Evolutionary conservation across 2,888 invertebrate genomes (phyloP), one percentile per base, ranked within the genome.

Genomic region (Callyntrura sp.): DNA sequence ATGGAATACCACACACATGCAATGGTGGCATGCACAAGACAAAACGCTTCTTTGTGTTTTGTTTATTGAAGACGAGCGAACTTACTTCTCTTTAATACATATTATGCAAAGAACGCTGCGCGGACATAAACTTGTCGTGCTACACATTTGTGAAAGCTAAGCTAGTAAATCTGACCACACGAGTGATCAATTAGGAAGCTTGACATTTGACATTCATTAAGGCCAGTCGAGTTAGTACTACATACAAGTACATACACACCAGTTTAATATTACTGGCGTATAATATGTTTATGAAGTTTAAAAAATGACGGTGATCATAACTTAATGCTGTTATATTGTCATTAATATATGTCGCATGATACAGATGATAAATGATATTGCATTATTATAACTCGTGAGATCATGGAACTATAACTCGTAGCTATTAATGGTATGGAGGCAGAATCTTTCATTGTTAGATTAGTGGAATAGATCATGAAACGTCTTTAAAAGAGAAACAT

Each of bases 101-200:
- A n/a, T n/a, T n/a, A n/a, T n/a, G n/a, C n/a, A n/a, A n/a, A n/a
- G n/a, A 62, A 25, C 62, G 35, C 35, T 68, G 1, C 68, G n/a
- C n/a, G n/a, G n/a, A n/a, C n/a, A n/a, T n/a, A n/a, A n/a, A n/a
- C n/a, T n/a, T n/a, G n/a, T n/a, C n/a, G n/a, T n/a, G n/a, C n/a
- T 9, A 11, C 70, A 70, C 43, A 70, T 70, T 20, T 70, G 25
- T n/a, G 62, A 70, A 45, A 43, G 17, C 65, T 12, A 70, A 70
- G 25, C 12, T 28, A 45, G 35, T 43, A 70, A 70, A 70, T 70
- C 45, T 12, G 70, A 23, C 25, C 62, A 62, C 20, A 20, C 28
- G n/a, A 57, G 62, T 78, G 23, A 73, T 76, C 88, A 88, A 88
- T 88, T 88, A 88, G 88, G 82, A 88, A 87, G 60, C 73, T 88